phyloP scores from a whole-genome alignment of 1,140 invertebrate species.

The Drosophila equinoxialis region DNA sequence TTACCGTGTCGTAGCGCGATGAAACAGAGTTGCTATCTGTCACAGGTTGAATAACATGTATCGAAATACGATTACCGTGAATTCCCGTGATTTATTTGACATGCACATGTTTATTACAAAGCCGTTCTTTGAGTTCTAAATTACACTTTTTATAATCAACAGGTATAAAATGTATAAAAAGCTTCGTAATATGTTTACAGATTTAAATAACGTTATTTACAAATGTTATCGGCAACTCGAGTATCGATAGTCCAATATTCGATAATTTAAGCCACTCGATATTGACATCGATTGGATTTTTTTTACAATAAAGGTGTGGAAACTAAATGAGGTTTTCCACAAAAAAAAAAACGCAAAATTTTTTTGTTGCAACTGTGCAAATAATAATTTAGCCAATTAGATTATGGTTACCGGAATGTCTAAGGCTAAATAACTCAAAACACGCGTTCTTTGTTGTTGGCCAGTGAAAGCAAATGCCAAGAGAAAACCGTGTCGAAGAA shows the following conservation, averaged over 20 bases:
- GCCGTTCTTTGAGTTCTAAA: no score
- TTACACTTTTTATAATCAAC: no score
- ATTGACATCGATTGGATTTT: slow-evolving; percentile 15
- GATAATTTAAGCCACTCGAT: slow-evolving; percentile 1
- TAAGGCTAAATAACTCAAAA: slow-evolving; percentile 31
- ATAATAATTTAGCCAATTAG: slow-evolving; percentile 21
- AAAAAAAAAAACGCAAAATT: slow-evolving; percentile 53
- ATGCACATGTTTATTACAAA: not conserved
- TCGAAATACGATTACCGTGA: slow-evolving; percentile 2
- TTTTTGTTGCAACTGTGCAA: slow-evolving; percentile 28
- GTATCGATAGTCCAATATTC: slow-evolving; percentile 18
- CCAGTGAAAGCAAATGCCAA: slow-evolving; percentile 17
- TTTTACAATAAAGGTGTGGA: slow-evolving; percentile 54
- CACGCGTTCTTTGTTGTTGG: slow-evolving; percentile 40
- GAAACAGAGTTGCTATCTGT: slow-evolving; percentile 48
- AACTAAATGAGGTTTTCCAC: slow-evolving; percentile 41
- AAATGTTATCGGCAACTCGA: not conserved
- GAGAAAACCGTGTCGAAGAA: slow-evolving; percentile 38
- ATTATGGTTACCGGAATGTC: slow-evolving; percentile 23
- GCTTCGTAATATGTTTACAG: no score
- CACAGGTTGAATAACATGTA: not conserved
- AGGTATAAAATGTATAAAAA: no score
- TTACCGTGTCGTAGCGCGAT: slow-evolving; percentile 56
- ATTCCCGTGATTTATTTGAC: not conserved
- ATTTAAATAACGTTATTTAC: not conserved